phyloP scores from a whole-genome alignment of 2,113 vertebrate species.

The Sebastes fasciatus region DNA sequence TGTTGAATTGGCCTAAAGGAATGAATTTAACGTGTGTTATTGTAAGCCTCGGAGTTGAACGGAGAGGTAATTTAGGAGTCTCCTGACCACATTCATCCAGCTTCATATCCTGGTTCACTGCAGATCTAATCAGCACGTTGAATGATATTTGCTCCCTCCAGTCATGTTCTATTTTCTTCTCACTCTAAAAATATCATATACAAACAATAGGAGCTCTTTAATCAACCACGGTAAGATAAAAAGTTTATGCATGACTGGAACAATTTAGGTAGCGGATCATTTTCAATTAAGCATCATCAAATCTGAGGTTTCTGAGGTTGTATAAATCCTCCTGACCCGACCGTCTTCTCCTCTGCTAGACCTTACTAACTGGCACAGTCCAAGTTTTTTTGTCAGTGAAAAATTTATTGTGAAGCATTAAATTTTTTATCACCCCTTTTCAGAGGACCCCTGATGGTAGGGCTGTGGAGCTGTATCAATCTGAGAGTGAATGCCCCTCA shows the following conservation, averaged over 20 bases:
- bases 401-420: slow-evolving; percentile 74
- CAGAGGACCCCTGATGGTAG: slow-evolving; percentile 73
- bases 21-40: slow-evolving; percentile 68
- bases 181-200: slow-evolving; percentile 38
- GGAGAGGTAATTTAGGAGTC: slow-evolving; percentile 62
- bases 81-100: slow-evolving; percentile 59
- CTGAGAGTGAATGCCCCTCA: slow-evolving; percentile 57
- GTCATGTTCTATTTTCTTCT: slow-evolving; percentile 52
- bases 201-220: slow-evolving; percentile 24
- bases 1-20: slow-evolving; percentile 69
- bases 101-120: slow-evolving; percentile 66
- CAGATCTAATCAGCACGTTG: slow-evolving; percentile 70
- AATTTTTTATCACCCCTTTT: slow-evolving; percentile 80
- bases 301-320: slow-evolving; percentile 2
- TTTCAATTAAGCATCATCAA: slow-evolving; percentile 16
- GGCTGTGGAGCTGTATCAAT: slow-evolving; percentile 71
- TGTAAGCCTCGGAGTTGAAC: slow-evolving; percentile 56
- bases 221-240: slow-evolving; percentile 47
- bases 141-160: slow-evolving; percentile 64
- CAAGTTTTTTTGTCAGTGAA: slow-evolving; percentile 73
- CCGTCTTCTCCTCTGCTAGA: slow-evolving; percentile 42
- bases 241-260: slow-evolving; percentile 30
- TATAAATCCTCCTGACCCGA: slow-evolving; percentile 14
- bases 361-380: slow-evolving; percentile 44
- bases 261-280: slow-evolving; percentile 26